These are phyloP conservation scores for Eupithecia abbreviata DNA, from an alignment of 2,888 invertebrate species.

Conservation along the genomic window DNA sequence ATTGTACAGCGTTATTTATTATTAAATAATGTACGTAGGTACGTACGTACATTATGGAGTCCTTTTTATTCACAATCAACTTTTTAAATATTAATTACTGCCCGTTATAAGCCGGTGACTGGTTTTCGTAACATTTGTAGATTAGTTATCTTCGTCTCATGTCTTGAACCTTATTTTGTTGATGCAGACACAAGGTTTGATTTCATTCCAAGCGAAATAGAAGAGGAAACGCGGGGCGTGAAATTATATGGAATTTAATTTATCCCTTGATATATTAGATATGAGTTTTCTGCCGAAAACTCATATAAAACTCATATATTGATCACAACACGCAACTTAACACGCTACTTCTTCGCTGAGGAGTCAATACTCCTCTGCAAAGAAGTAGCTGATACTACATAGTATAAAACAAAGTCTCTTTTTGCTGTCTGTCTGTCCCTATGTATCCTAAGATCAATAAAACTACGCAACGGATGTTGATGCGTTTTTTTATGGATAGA, in stretches of 20 bases:
- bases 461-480: too few relatives aligned
- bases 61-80: background rate
- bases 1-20: too few relatives aligned
- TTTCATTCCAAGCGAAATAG: constrained; percentile 13
- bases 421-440: too few relatives aligned
- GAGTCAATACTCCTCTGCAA: background rate
- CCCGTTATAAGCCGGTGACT: background rate
- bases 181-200: constrained; percentile 28
- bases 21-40: too few relatives aligned
- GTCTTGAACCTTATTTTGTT: constrained; percentile 28
- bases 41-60: background rate
- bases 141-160: constrained; percentile 15
- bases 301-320: background rate
- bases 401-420: too few relatives aligned
- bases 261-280: constrained; percentile 1
- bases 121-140: background rate
- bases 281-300: background rate
- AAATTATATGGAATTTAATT: constrained; percentile 17
- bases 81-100: background rate
- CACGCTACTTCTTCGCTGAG: too few relatives aligned
- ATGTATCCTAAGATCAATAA: too few relatives aligned
- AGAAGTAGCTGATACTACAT: background rate
- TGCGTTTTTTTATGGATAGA: too few relatives aligned
- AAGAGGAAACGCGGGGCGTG: constrained; percentile 13
- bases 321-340: too few relatives aligned